Evolutionary conservation across 2,113 vertebrate species (phyloP).

Genomic region (Onychostoma macrolepis): DNA sequence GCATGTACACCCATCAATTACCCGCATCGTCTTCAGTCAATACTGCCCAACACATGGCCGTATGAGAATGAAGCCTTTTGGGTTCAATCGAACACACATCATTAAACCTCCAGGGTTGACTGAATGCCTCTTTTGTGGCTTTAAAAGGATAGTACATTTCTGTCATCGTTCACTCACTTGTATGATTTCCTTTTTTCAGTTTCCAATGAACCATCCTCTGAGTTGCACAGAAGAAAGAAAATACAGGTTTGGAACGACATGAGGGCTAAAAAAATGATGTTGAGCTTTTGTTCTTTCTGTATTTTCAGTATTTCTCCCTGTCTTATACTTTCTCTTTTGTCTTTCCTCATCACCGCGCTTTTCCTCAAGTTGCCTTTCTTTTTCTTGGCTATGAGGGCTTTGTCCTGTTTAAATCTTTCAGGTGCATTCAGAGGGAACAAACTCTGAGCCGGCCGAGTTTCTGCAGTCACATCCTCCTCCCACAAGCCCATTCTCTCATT

Average conservation of each 20-base stretch:
- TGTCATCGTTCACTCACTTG: background rate
- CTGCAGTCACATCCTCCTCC: slow-evolving; percentile 1
- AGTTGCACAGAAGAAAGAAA: background rate
- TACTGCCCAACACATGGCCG: background rate
- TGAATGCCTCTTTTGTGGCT: slow-evolving; percentile 7
- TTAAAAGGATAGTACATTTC: background rate
- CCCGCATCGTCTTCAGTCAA: background rate
- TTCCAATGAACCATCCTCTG: background rate
- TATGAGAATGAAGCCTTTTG: background rate
- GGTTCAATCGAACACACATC: slow-evolving; percentile 5
- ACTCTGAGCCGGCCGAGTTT: background rate
- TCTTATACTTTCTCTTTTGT: slow-evolving; percentile 28
- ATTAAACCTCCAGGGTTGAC: slow-evolving; percentile 2
- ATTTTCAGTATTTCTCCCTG: slow-evolving; percentile 1
- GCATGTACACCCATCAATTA: slow-evolving; percentile 11
- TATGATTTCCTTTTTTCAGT: background rate
- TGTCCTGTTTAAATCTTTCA: slow-evolving; percentile 5
- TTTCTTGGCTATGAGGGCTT: background rate
- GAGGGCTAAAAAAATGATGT: background rate
- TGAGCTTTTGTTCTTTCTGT: background rate
- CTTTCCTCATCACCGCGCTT: background rate
- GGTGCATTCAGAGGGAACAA: background rate
- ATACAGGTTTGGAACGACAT: background rate
- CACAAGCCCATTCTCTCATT: background rate
- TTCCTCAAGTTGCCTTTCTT: background rate